phyloP scores from a whole-genome alignment of 2,888 invertebrate species.

The Meteorus colon region DNA sequence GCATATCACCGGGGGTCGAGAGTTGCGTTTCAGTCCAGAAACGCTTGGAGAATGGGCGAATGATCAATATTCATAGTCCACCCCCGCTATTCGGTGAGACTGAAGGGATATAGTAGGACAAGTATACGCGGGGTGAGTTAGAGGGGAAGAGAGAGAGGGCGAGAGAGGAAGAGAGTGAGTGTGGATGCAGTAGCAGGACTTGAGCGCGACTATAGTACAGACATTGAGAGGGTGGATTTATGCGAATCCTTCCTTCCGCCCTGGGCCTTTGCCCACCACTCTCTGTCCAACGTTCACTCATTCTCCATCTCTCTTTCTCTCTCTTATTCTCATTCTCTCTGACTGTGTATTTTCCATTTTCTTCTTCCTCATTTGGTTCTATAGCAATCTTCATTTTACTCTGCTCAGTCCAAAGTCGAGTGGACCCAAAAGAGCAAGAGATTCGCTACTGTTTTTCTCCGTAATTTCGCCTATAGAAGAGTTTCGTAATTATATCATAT shows the following conservation, averaged over 20 bases:
- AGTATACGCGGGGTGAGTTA: constrained; percentile 48
- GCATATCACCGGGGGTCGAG: constrained; percentile 25
- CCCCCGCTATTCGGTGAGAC: constrained; percentile 50
- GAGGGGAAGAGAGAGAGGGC: neutral
- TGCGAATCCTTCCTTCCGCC: constrained; percentile 65
- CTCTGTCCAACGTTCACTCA: constrained; percentile 32
- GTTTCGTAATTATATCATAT: neutral
- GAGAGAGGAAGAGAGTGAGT: neutral
- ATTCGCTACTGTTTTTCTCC: neutral
- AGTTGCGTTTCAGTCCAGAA: constrained; percentile 44
- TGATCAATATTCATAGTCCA: constrained; percentile 72
- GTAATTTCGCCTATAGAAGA: neutral
- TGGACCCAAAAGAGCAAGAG: constrained; percentile 10
- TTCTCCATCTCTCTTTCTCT: constrained; percentile 16
- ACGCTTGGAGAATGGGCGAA: constrained; percentile 60
- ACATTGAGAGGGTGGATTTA: constrained; percentile 66
- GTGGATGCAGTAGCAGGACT: constrained; percentile 26
- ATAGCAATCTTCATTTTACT: constrained; percentile 4
- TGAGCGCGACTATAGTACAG: constrained; percentile 36
- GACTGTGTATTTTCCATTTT: constrained; percentile 1
- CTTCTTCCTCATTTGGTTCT: constrained; percentile 31
- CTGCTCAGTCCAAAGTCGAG: neutral
- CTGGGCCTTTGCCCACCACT: constrained; percentile 32
- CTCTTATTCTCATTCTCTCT: constrained; percentile 26
- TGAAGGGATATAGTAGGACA: constrained; percentile 27